Evolutionary conservation across 2,888 invertebrate genomes (phyloP).

Genomic region (Drosophila prostipennis): DNA sequence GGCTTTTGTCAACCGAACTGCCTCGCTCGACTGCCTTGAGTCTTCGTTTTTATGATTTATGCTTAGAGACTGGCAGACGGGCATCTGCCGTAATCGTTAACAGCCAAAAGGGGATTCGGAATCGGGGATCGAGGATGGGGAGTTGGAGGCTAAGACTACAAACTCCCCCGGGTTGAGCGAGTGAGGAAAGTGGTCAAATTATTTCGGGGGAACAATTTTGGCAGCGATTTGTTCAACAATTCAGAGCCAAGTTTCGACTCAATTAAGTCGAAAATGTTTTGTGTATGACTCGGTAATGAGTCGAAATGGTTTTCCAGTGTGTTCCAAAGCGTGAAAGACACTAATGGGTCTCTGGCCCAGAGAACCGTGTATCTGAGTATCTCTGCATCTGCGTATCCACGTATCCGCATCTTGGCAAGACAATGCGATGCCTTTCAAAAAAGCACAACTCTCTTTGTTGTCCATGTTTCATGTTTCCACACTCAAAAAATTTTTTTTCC

Average conservation of each 20-base stretch:
- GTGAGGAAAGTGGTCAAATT: slow-evolving; percentile 33
- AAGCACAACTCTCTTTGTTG: slow-evolving; percentile 32
- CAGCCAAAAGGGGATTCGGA: slow-evolving; percentile 33
- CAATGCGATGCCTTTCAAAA: slow-evolving; percentile 63
- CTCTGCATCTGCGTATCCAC: slow-evolving; percentile 40
- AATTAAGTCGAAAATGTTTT: slow-evolving; percentile 62
- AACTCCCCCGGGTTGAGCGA: slow-evolving; percentile 15
- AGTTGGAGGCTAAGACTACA: neutral
- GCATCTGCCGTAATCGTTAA: slow-evolving; percentile 54
- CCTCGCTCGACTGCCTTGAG: slow-evolving; percentile 27
- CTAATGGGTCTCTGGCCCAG: slow-evolving; percentile 53
- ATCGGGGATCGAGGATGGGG: neutral
- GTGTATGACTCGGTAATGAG: slow-evolving; percentile 48
- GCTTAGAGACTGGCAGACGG: slow-evolving; percentile 26
- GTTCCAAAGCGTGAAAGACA: slow-evolving; percentile 56
- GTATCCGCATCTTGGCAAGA: slow-evolving; percentile 46
- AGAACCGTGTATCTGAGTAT: slow-evolving; percentile 25
- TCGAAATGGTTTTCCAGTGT: slow-evolving; percentile 36
- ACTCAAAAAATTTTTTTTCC: no score
- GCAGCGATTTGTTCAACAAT: slow-evolving; percentile 60
- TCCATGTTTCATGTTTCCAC: slow-evolving; percentile 40
- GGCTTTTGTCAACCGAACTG: slow-evolving; percentile 63
- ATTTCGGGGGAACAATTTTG: slow-evolving; percentile 26
- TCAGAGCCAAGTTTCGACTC: slow-evolving; percentile 30
- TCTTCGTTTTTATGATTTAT: slow-evolving; percentile 53